Base-by-base conservation (phyloP, 35 echinoderm and acorn worm genomes). In the Ophiothrix spiculata region DNA sequence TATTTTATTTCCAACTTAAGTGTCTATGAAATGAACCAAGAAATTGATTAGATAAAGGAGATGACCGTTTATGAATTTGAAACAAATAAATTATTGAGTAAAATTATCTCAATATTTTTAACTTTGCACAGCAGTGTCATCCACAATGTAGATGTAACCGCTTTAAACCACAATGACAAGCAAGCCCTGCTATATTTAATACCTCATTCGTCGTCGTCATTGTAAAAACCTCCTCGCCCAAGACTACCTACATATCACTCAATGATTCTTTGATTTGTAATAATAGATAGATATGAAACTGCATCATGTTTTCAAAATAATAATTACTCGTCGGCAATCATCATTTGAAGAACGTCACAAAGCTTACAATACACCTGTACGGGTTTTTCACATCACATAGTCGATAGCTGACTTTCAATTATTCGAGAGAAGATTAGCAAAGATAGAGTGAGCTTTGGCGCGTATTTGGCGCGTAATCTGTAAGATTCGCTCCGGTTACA, bases 251-350 rank as follows among this genome's bases (percentile, higher is more conserved):
- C 29, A 2, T 69, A 25, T 69, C 60, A 69, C 60, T 69, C 60
- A 69, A 2, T 69, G 29, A 69, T 28, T 69, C 60, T 28, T 69
- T 69, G 60, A 69, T 69, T 69, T 69, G 60, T 69, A 69, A 69
- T 69, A 69, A 69, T 69, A 69, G n/a, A n/a, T n/a, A n/a, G 60
- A 69, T 69, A 69, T 69, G 60, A 28, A 69, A 69, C 60, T 69
- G 29, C 60, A n/a, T n/a, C n/a, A 69, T 69, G 60, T 69, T 69
- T 69, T 69, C 60, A n/a, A 69, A 69, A 69, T 69, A 69, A 69
- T 69, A 25, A 69, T 28, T 2, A 69, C 29, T 69, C 60, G 23
- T 15, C 60, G 29, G 17, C 60, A 69, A 69, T 69, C n/a, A n/a
- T 69, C 60, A 69, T 69, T 69, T 69, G n/a, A n/a, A n/a, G n/a